Evolutionary conservation across 2,797 vertebrate genomes (phyloP).

Genomic region (Myiotriccus ornatus): DNA sequence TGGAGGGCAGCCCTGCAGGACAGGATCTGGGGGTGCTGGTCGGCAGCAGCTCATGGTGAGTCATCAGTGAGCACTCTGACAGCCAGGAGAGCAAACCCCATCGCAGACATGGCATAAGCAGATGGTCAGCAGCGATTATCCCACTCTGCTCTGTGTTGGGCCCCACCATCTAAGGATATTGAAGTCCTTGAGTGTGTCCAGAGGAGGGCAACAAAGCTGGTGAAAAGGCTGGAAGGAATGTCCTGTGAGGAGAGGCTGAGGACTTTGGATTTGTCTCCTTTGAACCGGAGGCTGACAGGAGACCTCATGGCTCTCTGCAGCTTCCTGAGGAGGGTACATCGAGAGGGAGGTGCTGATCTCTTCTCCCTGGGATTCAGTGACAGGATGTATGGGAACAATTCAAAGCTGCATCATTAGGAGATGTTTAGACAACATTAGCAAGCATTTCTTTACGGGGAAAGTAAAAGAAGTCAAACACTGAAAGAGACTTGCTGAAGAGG

Average conservation of each 20-base stretch:
- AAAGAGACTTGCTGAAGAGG: neutral
- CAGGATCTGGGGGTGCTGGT: neutral
- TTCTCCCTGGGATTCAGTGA: neutral
- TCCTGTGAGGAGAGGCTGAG: neutral
- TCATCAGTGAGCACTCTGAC: accelerated
- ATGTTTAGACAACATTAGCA: neutral
- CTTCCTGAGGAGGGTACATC: neutral
- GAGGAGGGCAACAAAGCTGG: neutral
- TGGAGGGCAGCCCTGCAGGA: neutral
- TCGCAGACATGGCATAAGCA: accelerated
- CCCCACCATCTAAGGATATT: neutral
- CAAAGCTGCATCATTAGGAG: neutral
- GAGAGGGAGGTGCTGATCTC: neutral
- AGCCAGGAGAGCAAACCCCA: neutral
- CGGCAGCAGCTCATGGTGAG: accelerated
- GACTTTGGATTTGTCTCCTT: no score
- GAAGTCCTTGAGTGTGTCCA: neutral
- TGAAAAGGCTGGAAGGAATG: neutral
- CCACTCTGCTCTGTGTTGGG: accelerated
- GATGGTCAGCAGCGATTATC: neutral
- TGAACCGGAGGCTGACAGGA: neutral
- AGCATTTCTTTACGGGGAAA: neutral
- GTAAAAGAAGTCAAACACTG: neutral
- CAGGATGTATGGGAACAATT: accelerated
- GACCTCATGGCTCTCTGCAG: neutral